Evolutionary conservation across 1,140 invertebrate genomes (phyloP).

Genomic region (Monochamus saltuarius): DNA sequence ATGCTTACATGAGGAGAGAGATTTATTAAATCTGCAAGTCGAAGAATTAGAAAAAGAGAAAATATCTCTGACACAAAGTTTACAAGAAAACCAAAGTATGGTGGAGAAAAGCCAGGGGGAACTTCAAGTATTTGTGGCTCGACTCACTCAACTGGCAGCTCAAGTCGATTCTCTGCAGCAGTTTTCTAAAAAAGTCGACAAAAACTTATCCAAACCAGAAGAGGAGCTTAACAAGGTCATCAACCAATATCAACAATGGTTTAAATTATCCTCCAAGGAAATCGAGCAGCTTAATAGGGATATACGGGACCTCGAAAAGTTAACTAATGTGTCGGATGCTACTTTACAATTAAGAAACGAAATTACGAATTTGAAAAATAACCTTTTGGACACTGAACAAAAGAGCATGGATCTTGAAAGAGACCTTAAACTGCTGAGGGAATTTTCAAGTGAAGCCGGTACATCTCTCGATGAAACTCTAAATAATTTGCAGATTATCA

Average conservation of each 20-base stretch:
- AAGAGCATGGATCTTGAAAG: constrained; percentile 72
- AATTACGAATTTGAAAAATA: constrained; percentile 66
- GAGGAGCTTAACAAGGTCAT: constrained; percentile 53
- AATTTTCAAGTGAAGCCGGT: constrained; percentile 75
- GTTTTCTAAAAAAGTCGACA: constrained; percentile 61
- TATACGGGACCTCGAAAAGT: constrained; percentile 67
- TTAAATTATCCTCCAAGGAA: constrained; percentile 69
- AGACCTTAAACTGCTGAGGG: constrained; percentile 72
- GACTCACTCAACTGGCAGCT: constrained; percentile 71
- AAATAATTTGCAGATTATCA: constrained; percentile 77
- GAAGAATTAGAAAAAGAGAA: constrained; percentile 90
- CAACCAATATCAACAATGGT: constrained; percentile 71
- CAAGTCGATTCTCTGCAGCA: constrained; percentile 77
- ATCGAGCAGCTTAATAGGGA: constrained; percentile 71
- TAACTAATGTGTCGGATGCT: constrained; percentile 67
- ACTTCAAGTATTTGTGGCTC: constrained; percentile 67
- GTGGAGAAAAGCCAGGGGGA: constrained; percentile 79
- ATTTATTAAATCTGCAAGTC: constrained; percentile 81
- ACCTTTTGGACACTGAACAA: constrained; percentile 70
- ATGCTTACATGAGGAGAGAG: constrained; percentile 83
- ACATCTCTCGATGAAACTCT: constrained; percentile 75
- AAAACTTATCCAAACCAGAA: constrained; percentile 44
- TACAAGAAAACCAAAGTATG: constrained; percentile 75
- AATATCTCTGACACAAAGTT: constrained; percentile 64
- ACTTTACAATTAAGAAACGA: constrained; percentile 68